Percentiles rank a stretch among this genome's conserved stretches.
Conservation (phyloP, 2,113 vertebrate genomes). For the Apteryx mantelli region DNA sequence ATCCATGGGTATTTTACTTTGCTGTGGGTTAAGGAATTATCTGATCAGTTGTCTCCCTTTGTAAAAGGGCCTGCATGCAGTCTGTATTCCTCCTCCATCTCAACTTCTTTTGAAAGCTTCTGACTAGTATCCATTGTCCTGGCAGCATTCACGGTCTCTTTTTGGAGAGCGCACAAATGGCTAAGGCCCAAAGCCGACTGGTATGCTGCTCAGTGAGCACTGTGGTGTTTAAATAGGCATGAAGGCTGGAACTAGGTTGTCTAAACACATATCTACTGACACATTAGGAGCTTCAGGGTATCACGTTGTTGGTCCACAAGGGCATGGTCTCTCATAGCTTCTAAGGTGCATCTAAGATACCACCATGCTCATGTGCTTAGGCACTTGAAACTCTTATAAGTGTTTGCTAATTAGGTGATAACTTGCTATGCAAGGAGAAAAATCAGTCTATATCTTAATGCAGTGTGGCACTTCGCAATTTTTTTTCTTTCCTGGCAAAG, state of each 20-base stretch:
- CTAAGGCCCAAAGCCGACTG: slow-evolving; percentile 44
- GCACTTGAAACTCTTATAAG: background rate
- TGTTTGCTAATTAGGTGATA: background rate
- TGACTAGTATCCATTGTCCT: slow-evolving; percentile 37
- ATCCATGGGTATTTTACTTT: slow-evolving; percentile 61
- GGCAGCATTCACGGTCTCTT: slow-evolving; percentile 1
- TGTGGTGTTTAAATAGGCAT: slow-evolving; percentile 22
- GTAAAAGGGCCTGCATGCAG: slow-evolving; percentile 13
- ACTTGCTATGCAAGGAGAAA: background rate
- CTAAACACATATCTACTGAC: background rate
- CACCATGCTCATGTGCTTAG: background rate
- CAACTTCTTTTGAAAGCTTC: background rate
- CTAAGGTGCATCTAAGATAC: background rate
- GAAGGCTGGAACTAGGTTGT: slow-evolving; percentile 4
- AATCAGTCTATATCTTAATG: background rate
- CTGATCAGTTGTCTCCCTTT: slow-evolving; percentile 50
- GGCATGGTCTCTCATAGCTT: background rate
- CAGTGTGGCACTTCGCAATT: background rate
- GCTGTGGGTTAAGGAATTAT: slow-evolving; percentile 43
- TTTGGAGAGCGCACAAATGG: slow-evolving; percentile 5
- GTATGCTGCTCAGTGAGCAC: background rate
- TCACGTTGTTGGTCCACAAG: background rate
- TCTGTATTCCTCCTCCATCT: slow-evolving; percentile 22
- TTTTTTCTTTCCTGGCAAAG: background rate
- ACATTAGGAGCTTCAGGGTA: background rate